Evolutionary conservation across 2,113 vertebrate genomes (phyloP), one percentile per base, ranked within the genome.

Genomic region (Elachura formosa): DNA sequence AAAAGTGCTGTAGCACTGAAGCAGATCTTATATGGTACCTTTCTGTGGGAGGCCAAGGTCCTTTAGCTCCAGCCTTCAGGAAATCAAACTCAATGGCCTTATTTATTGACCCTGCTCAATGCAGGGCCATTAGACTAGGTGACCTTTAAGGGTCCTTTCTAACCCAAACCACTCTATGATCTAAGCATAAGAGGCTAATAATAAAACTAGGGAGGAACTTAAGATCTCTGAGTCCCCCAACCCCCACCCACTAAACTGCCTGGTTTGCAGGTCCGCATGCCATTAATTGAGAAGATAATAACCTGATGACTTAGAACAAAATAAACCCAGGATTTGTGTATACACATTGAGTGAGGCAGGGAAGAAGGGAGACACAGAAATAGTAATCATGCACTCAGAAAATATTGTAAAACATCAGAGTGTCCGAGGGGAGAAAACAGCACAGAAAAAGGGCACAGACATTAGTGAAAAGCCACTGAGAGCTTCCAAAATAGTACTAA

Each of bases 401-500:
- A 80, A 92, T 85, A 89, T 61, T 89, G 64, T 84, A 93, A 93
- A 96, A 95, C 96, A 96, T 96, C 82, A 90, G 87, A 79, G 88
- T 93, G 92, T 92, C 91, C 74, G 31, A 94, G 48, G 87, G 61
- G 61, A 95, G 87, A 93, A 96, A 97, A 94, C 91, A 92, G 87
- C 92, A 96, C 95, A 96, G 87, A 90, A 93, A 36, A 90, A 92
- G 84, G 84, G 74, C 89, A 95, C 95, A 93, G 85, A 94, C 96
- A 93, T 90, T 88, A 86, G 91, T 96, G 95, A 96, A 96, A 93
- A 96, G 94, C 89, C 93, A 96, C 93, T 45, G 71, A 96, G 94
- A 96, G 82, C 91, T 96, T 96, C 94, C 96, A 97, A 94, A 97
- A 97, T 96, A 97, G 94, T 95, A 96, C 91, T 95, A 96, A 96